Evolutionary conservation across 2,113 vertebrate genomes (phyloP).

Genomic region (Noctilio leporinus): DNA sequence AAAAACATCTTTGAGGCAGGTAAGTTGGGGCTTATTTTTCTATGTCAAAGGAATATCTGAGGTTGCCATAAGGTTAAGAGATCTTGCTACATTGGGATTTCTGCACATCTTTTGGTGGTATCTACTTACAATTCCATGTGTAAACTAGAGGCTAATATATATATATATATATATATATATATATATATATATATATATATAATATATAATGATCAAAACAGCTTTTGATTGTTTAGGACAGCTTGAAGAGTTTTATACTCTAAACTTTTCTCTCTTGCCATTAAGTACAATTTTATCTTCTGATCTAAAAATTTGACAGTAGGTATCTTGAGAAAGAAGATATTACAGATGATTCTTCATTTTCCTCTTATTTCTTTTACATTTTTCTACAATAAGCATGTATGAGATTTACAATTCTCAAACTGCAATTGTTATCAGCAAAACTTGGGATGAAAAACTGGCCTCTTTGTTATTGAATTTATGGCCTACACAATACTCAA

Average conservation of each 20-base stretch:
- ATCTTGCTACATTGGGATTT: background rate
- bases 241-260: background rate
- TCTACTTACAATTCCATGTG: background rate
- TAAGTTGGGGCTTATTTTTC: conserved; percentile 5
- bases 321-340: background rate
- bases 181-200: too few relatives aligned
- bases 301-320: background rate
- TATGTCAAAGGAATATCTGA: conserved; percentile 1
- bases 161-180: too few relatives aligned
- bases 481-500: background rate
- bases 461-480: background rate
- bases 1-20: background rate
- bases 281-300: background rate
- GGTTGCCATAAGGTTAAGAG: background rate
- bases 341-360: background rate
- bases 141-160: background rate
- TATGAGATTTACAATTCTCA: background rate
- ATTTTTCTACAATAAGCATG: background rate
- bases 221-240: background rate
- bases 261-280: background rate
- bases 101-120: background rate
- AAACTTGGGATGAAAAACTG: background rate
- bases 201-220: conserved; percentile 24
- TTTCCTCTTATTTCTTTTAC: background rate
- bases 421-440: background rate